These are phyloP conservation scores for Xiphophorus maculatus DNA, from an alignment of 2,113 vertebrate species.

Conservation along the genomic window DNA sequence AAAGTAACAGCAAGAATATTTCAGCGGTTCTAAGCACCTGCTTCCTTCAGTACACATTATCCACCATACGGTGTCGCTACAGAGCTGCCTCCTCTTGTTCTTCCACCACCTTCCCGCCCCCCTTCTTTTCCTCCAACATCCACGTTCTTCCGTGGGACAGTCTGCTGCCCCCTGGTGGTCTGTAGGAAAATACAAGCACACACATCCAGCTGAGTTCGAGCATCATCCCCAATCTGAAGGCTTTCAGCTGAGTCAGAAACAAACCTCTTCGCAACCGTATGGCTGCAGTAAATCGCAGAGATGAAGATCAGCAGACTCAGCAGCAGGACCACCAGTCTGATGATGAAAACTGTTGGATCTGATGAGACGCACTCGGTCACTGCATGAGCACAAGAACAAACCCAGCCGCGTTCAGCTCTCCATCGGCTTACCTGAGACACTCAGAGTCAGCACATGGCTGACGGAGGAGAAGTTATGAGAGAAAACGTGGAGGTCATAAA, in stretches of 20 bases:
- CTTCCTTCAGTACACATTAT: too few species aligned
- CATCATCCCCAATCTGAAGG: not conserved
- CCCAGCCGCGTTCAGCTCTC: not conserved
- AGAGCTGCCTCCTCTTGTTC: too few species aligned
- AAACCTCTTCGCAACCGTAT: not conserved
- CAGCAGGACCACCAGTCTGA: slow-evolving; percentile 4
- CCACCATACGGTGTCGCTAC: too few species aligned
- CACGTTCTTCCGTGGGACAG: too few species aligned
- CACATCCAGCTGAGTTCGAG: not conserved
- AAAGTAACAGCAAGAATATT: too few species aligned
- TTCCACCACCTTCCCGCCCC: too few species aligned
- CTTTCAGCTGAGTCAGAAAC: not conserved
- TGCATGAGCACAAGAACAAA: not conserved
- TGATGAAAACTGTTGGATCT: slow-evolving; percentile 7
- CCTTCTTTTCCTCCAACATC: too few species aligned
- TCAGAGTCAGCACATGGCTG: slow-evolving; percentile 1
- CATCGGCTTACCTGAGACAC: not conserved
- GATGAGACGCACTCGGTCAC: slow-evolving; percentile 2
- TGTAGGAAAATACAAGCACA: too few species aligned
- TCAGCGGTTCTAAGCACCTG: too few species aligned
- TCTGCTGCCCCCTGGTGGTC: too few species aligned
- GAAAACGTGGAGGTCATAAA: slow-evolving; percentile 1
- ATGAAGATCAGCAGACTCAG: slow-evolving; percentile 1
- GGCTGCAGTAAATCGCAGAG: not conserved
- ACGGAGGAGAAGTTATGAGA: slow-evolving; percentile 6